Conservation (phyloP, 2,113 vertebrate genomes). For the Gymnarchus niloticus region DNA sequence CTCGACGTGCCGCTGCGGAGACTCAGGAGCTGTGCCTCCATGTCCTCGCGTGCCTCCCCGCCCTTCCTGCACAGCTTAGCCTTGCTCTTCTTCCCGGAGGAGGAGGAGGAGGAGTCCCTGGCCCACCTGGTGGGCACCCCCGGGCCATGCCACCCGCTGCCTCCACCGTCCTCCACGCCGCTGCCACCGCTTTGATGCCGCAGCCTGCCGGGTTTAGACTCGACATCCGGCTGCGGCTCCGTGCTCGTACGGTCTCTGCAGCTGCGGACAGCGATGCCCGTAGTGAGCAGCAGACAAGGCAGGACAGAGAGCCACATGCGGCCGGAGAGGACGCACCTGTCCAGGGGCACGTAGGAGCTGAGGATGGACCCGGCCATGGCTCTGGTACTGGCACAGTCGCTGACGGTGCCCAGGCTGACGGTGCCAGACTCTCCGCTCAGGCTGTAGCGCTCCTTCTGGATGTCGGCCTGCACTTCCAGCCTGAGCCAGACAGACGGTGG, state of each 20-base stretch:
- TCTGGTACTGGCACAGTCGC: slow-evolving; percentile 96
- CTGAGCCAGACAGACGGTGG: slow-evolving; percentile 54
- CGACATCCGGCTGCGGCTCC: slow-evolving; percentile 95
- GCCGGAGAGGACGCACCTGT: slow-evolving; percentile 70
- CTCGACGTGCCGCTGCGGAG: slow-evolving; percentile 90
- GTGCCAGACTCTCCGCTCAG: slow-evolving; percentile 95
- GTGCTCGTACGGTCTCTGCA: slow-evolving; percentile 84
- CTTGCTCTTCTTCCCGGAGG: slow-evolving; percentile 78
- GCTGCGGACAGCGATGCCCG: background rate
- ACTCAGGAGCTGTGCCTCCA: slow-evolving; percentile 82
- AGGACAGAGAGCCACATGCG: background rate
- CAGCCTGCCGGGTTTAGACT: slow-evolving; percentile 83
- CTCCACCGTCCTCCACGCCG: slow-evolving; percentile 76
- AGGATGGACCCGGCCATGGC: slow-evolving; percentile 98
- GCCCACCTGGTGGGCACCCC: slow-evolving; percentile 71
- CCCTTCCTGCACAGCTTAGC: slow-evolving; percentile 74
- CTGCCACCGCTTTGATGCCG: slow-evolving; percentile 88
- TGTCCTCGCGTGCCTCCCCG: slow-evolving; percentile 82
- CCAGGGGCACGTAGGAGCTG: slow-evolving; percentile 83
- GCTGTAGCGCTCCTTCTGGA: slow-evolving; percentile 92
- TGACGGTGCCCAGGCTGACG: slow-evolving; percentile 88
- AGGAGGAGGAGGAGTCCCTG: slow-evolving; percentile 39
- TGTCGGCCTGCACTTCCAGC: slow-evolving; percentile 94
- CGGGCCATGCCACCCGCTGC: slow-evolving; percentile 52
- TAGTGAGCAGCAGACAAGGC: background rate